These are phyloP conservation scores for Lonchura striata DNA, from an alignment of 2,113 vertebrate species.

Conservation along the genomic window DNA sequence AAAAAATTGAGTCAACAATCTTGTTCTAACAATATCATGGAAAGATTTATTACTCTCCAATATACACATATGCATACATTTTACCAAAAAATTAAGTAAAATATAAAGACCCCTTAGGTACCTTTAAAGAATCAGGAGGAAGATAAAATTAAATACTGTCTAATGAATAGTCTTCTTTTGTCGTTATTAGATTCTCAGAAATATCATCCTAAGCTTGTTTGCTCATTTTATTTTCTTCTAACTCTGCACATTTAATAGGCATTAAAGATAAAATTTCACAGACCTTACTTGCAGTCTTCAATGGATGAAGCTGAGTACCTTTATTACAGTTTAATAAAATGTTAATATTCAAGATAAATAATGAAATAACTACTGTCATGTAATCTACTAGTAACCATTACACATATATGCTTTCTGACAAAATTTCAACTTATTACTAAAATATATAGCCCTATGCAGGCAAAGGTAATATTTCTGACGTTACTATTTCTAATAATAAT, in stretches of 20 bases:
- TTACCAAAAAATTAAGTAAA: not conserved
- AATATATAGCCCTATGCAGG: not conserved
- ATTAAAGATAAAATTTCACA: conserved; percentile 51
- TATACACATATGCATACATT: not conserved
- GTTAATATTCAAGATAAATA: conserved; percentile 64
- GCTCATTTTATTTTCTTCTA: not conserved
- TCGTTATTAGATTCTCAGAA: not conserved
- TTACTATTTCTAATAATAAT: conserved; percentile 22
- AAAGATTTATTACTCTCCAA: not conserved
- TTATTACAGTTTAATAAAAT: conserved; percentile 63
- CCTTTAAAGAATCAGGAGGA: not conserved
- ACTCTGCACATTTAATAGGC: conserved; percentile 18
- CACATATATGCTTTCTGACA: conserved; percentile 47
- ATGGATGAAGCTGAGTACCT: conserved; percentile 2
- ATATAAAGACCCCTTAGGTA: not conserved
- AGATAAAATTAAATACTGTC: not conserved
- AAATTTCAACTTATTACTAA: conserved; percentile 49
- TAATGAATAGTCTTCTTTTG: not conserved
- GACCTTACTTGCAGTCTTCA: not conserved
- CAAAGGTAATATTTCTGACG: conserved; percentile 24
- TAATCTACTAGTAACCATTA: conserved; percentile 37
- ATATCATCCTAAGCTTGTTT: not conserved
- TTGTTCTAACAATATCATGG: not conserved
- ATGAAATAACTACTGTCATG: conserved; percentile 46
- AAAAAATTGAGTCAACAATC: not conserved